Base-by-base conservation (phyloP, 2,797 vertebrate genomes). In the Prionace glauca region DNA sequence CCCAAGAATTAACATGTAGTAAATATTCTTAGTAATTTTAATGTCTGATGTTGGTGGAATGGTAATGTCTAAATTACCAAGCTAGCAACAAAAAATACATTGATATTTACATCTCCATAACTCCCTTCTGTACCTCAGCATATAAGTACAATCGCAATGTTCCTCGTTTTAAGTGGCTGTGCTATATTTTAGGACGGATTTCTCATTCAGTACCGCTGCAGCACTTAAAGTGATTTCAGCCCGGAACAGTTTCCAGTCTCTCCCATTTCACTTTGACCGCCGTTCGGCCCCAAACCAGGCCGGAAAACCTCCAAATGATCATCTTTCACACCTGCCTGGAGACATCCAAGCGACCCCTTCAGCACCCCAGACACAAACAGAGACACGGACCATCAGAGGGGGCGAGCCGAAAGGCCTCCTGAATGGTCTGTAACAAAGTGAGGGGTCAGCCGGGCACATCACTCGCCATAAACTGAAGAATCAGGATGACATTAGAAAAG, bases 351-450 rank as follows among this genome's bases (percentile, higher is more conserved):
- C 77, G 62, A 50, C 26, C 96, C 81, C 32, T 36, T 91, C 90
- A 95, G 95, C 95, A 95, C 95, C 95, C 79, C 96, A 95, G 95
- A 84, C 74, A 92, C 96, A 92, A 88, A 91, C 71, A 94, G 72
- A 62, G 11, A 69, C 36, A 45, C 26, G n/a, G 79, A 67, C 29
- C 96, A 71, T 88, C 92, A 45, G 67, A 29, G 29, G 71, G 24
- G 29, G 71, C 24, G 10, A 67, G 92, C 56, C 45, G 45, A 50
- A 50, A 96, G 87, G 91, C 79, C 95, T 96, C 96, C 95, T 96
- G 96, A 86, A 95, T 97, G 96, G 3, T 9, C 45, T 18, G 45
- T 74, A 95, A 32, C 56, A 91, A 50, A 11, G 41, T 29, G 56
- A 50, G 74, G 14, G 62, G 62, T 9, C 79, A 87, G 12, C 5